Evolutionary conservation across 2,113 vertebrate genomes (phyloP).

Genomic region (Calyptommatus sinebrachiatus): DNA sequence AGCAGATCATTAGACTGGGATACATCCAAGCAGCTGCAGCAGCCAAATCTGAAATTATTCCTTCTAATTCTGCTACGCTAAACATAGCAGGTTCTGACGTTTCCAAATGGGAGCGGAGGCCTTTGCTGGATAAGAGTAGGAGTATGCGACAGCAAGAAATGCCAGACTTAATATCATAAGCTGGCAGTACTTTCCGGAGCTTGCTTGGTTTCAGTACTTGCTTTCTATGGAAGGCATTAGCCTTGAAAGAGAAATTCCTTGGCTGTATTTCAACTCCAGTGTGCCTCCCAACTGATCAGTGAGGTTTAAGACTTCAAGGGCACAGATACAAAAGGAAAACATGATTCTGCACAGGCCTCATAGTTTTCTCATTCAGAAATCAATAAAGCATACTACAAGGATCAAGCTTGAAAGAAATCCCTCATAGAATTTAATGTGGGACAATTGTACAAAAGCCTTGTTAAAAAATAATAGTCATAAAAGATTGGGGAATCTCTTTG

Average conservation of each 20-base stretch:
- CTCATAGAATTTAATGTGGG: too few species aligned
- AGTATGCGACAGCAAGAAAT: not conserved
- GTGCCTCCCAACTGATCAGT: not conserved
- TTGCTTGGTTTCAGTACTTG: not conserved
- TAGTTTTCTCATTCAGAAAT: not conserved
- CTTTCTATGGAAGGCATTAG: not conserved
- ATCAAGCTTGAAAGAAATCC: not conserved
- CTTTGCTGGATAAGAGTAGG: not conserved
- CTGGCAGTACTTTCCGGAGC: not conserved
- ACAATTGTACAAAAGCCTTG: too few species aligned
- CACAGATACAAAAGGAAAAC: not conserved
- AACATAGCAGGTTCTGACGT: conserved; percentile 42
- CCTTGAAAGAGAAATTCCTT: not conserved
- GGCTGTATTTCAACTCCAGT: not conserved
- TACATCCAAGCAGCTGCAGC: conserved; percentile 23
- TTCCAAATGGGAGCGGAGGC: conserved; percentile 24
- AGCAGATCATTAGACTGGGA: conserved; percentile 10
- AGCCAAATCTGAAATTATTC: conserved; percentile 52
- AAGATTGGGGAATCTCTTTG: too few species aligned
- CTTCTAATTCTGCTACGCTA: conserved; percentile 51
- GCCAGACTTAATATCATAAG: not conserved
- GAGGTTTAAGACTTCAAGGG: not conserved
- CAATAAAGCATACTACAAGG: not conserved
- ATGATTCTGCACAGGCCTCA: not conserved
- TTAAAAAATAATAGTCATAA: too few species aligned